phyloP scores from a whole-genome alignment of 2,113 vertebrate genomes.

The Atherinomorus stipes region DNA sequence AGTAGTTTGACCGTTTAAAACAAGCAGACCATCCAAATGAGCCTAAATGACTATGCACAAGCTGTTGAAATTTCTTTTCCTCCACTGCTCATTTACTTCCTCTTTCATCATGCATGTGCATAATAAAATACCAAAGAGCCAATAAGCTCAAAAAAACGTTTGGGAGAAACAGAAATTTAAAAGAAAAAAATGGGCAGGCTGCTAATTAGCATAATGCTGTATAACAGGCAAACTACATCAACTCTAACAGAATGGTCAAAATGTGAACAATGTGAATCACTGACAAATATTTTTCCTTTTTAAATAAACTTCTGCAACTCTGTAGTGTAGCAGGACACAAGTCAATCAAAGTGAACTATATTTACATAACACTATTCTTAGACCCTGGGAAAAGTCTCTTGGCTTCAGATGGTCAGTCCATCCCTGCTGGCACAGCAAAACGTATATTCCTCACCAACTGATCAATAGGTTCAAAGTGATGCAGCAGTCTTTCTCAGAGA shows the following conservation, averaged over 20 bases:
- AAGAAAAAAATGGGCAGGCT: background rate
- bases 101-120: conserved; percentile 27
- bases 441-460: background rate
- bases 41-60: background rate
- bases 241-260: conserved; percentile 16
- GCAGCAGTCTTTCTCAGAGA: conserved; percentile 2
- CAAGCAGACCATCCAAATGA: conserved; percentile 6
- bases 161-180: conserved; percentile 2
- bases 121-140: background rate
- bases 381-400: background rate
- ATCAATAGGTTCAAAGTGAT: conserved; percentile 21
- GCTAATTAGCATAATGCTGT: conserved; percentile 26
- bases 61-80: background rate
- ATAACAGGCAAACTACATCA: conserved; percentile 38
- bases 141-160: conserved; percentile 10
- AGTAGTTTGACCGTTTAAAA: conserved; percentile 3
- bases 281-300: background rate
- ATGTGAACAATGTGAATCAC: background rate
- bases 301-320: background rate
- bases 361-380: conserved; percentile 13
- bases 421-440: conserved; percentile 24
- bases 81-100: background rate
- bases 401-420: background rate
- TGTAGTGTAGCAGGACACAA: background rate
- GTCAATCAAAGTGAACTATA: conserved; percentile 5